Base-by-base conservation (phyloP, 1,140 invertebrate genomes). In the Spodoptera litura region DNA sequence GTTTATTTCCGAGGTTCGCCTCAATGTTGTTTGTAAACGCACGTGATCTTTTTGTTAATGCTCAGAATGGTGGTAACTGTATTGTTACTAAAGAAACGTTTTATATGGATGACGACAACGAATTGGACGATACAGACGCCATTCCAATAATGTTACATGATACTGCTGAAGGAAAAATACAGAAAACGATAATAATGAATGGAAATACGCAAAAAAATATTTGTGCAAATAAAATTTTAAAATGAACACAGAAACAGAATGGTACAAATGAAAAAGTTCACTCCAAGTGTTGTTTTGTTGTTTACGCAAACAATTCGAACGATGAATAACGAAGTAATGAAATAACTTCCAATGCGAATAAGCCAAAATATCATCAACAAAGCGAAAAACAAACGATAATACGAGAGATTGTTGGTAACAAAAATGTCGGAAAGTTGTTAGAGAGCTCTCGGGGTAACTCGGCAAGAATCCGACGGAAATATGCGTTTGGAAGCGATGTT, bases 361-460 rank as follows among this genome's bases (percentile, higher is more conserved):
- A 82, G 84, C 85, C 78, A 80, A 85, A 90, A 89, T 88, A 90
- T 87, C 81, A 88, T 82, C 81, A 89, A 86, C 86, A 87, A 89
- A 88, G 83, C 80, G 78, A 82, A 87, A 85, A 87, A 87, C 83
- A 84, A 87, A 86, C 82, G 49, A 79, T 79, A 81, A 80, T 80
- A 83, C 75, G 79, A 75, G 77, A 81, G 76, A 84, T 85, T 89
- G 82, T 84, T 83, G n/a, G 15, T 70, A 78, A 80, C 80, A 85
- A 87, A 85, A 89, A 85, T 83, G 76, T 84, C 78, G 58, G 72
- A 74, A 86, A 85, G 78, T 85, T 86, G 25, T 59, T 62, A 20
- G 73, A 75, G 53, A 51, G 53, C 66, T 53, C 64, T 78, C 62
- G 53, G 27, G 77, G 75, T 55, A 81, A 78, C 68, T 82, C 80